Percentiles rank a stretch among this genome's conserved stretches.
These are phyloP conservation scores for Parnassius orleans DNA, from an alignment of 2,888 invertebrate species.

Conservation along the genomic window DNA sequence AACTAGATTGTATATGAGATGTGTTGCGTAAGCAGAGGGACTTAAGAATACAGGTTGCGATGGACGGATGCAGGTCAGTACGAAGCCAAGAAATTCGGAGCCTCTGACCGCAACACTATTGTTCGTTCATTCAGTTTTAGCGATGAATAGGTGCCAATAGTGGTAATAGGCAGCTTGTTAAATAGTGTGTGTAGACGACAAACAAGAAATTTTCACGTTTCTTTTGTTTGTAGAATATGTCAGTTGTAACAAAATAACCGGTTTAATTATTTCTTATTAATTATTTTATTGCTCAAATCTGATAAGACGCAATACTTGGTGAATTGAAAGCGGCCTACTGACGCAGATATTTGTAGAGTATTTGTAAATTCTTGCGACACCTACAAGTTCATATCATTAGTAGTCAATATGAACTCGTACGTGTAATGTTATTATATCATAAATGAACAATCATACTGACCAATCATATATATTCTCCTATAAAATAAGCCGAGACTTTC, in stretches of 20 bases:
- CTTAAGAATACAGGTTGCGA: slow-evolving; percentile 10
- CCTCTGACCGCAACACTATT: slow-evolving; percentile 25
- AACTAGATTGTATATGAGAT: not conserved
- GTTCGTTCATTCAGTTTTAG: slow-evolving; percentile 16
- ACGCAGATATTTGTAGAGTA: slow-evolving; percentile 21
- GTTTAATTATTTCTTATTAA: slow-evolving; percentile 9
- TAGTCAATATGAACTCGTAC: slow-evolving; percentile 5
- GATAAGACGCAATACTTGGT: slow-evolving; percentile 12
- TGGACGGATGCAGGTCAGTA: slow-evolving; percentile 15
- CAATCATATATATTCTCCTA: too few relatives aligned
- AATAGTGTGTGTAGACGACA: slow-evolving; percentile 13
- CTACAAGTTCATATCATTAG: slow-evolving; percentile 7
- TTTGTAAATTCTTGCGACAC: slow-evolving; percentile 19
- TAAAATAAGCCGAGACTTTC: too few relatives aligned
- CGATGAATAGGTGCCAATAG: slow-evolving; percentile 13
- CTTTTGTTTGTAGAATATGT: slow-evolving; percentile 14
- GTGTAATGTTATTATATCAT: not conserved
- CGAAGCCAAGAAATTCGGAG: slow-evolving; percentile 8
- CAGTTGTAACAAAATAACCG: slow-evolving; percentile 8
- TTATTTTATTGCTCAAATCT: slow-evolving; percentile 12
- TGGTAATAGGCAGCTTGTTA: slow-evolving; percentile 24
- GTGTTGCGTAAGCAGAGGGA: slow-evolving; percentile 10
- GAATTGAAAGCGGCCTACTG: slow-evolving; percentile 14
- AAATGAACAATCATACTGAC: too few relatives aligned
- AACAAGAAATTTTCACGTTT: slow-evolving; percentile 13